phyloP scores from a whole-genome alignment of 2,888 invertebrate genomes.

The Chrysotoxum bicinctum region DNA sequence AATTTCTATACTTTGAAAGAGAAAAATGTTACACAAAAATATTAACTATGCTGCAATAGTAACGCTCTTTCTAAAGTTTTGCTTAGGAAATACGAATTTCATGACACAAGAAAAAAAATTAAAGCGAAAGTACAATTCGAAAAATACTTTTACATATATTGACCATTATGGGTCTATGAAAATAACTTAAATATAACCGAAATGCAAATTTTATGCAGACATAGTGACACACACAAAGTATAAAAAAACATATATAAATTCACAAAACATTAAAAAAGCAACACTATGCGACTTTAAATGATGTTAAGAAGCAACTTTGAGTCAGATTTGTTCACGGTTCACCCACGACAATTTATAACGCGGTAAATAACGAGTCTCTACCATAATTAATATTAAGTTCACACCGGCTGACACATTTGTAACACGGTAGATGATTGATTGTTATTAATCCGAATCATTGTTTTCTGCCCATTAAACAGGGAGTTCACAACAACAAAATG shows the following conservation, averaged over 20 bases:
- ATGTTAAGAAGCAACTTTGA: conserved; percentile 24
- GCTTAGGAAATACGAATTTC: not conserved
- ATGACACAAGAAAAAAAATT: conserved; percentile 13
- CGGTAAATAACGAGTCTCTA: not conserved
- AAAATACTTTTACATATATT: not conserved
- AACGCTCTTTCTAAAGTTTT: not conserved
- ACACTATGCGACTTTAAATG: not conserved
- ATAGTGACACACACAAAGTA: not conserved
- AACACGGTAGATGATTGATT: conserved; percentile 38
- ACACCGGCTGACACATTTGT: conserved; percentile 45
- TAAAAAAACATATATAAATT: conserved; percentile 7
- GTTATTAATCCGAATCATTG: conserved; percentile 33
- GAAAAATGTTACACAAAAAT: not conserved
- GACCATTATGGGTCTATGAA: not conserved
- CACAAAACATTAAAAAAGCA: not conserved
- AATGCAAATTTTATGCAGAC: conserved; percentile 40
- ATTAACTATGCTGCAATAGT: not conserved
- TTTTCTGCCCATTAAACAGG: conserved; percentile 10
- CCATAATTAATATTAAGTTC: conserved; percentile 39
- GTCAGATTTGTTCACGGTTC: conserved; percentile 34
- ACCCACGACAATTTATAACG: not conserved
- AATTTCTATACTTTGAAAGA: not conserved
- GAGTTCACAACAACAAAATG: not conserved
- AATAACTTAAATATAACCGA: not conserved
- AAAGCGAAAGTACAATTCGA: conserved; percentile 39